These are phyloP conservation scores for Nymphalis polychloros DNA, from an alignment of 2,888 invertebrate species.

Conservation along the genomic window DNA sequence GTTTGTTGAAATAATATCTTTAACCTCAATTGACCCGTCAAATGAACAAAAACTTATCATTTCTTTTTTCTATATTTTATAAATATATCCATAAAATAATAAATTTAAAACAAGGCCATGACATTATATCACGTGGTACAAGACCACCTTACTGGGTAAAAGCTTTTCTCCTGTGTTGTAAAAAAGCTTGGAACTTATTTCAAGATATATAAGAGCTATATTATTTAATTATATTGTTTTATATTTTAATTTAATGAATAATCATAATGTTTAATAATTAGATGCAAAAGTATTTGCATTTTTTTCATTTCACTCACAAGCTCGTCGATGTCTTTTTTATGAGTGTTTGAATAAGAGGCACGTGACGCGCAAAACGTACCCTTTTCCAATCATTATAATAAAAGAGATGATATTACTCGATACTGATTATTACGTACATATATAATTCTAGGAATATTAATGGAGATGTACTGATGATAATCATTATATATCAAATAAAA, in stretches of 20 bases:
- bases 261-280: too few species aligned
- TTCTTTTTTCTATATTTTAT: background rate
- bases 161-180: too few species aligned
- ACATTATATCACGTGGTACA: background rate
- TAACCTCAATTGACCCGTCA: background rate
- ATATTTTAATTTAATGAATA: too few species aligned
- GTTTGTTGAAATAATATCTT: background rate
- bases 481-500: slow-evolving; percentile 4
- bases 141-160: too few species aligned
- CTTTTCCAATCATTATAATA: slow-evolving; percentile 16
- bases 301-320: background rate
- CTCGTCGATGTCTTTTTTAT: slow-evolving; percentile 42
- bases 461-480: slow-evolving; percentile 23
- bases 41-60: background rate
- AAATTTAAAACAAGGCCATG: background rate
- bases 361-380: slow-evolving; percentile 14
- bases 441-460: slow-evolving; percentile 32
- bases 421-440: slow-evolving; percentile 30
- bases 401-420: slow-evolving; percentile 23
- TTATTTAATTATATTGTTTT: too few species aligned
- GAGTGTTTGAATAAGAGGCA: background rate
- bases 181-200: too few species aligned
- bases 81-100: background rate
- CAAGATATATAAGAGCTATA: too few species aligned
- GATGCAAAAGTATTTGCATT: too few species aligned